A percentile compares a stretch with the other conserved stretches of the same genome.
Evolutionary conservation across 2,113 vertebrate genomes (phyloP).

Genomic region (Neolamprologus modestus): DNA sequence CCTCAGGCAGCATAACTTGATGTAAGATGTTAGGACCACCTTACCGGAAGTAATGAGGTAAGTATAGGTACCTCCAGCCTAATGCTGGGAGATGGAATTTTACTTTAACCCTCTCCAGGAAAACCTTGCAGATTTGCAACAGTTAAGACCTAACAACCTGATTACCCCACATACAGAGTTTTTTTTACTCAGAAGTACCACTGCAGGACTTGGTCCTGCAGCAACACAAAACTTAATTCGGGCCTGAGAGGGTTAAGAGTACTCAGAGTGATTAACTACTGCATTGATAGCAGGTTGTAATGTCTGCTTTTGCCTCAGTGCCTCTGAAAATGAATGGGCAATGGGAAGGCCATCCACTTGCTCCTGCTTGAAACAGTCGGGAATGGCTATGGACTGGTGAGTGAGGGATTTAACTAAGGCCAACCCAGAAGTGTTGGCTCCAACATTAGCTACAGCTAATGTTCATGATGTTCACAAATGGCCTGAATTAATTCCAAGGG

Average conservation of each 20-base stretch:
- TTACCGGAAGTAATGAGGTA: background rate
- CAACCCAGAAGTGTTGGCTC: background rate
- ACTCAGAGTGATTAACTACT: background rate
- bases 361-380: background rate
- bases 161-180: too few relatives aligned
- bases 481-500: background rate
- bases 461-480: background rate
- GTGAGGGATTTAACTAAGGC: background rate
- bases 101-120: background rate
- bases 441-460: background rate
- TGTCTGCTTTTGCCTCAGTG: background rate
- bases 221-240: too few relatives aligned
- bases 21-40: background rate
- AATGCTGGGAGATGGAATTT: background rate
- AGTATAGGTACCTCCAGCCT: background rate
- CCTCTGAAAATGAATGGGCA: background rate
- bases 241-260: background rate
- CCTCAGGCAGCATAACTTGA: background rate
- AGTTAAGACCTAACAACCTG: too few relatives aligned
- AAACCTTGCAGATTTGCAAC: too few relatives aligned
- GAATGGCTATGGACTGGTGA: background rate
- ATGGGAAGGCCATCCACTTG: background rate
- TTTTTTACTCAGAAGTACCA: too few relatives aligned
- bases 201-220: too few relatives aligned
- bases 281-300: background rate